phyloP scores from a whole-genome alignment of 2,888 invertebrate genomes.

The Melanchra persicariae region DNA sequence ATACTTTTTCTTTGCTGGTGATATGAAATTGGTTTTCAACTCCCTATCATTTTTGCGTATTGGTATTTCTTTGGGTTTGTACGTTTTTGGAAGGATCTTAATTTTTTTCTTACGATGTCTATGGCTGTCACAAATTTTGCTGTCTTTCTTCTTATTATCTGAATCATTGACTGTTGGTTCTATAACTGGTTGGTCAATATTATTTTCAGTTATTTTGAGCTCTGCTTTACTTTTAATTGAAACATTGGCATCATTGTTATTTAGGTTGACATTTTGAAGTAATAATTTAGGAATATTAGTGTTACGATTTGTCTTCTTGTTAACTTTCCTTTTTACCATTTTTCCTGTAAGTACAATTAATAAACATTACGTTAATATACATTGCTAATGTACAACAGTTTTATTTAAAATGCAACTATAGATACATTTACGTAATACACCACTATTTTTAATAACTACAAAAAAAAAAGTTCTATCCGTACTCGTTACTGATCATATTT shows the following conservation, averaged over 20 bases:
- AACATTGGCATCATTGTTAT: conserved; percentile 8
- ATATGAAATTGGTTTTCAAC: neutral
- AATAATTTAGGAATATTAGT: conserved; percentile 20
- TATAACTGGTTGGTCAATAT: neutral
- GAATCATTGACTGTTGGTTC: neutral
- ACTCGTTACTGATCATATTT: no score
- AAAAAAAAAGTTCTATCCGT: no score
- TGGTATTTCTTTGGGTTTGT: neutral
- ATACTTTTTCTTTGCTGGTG: conserved; percentile 49
- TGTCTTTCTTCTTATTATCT: neutral
- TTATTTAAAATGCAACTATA: neutral
- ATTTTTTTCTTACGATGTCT: neutral
- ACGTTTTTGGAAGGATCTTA: conserved; percentile 14
- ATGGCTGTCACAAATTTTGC: neutral
- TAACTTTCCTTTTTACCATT: conserved; percentile 77
- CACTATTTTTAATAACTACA: neutral
- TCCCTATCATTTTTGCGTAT: conserved; percentile 34
- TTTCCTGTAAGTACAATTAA: conserved; percentile 74
- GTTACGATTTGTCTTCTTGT: conserved; percentile 48
- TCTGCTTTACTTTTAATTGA: conserved; percentile 14
- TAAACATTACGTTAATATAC: neutral
- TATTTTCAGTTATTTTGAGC: neutral
- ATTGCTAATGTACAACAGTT: neutral
- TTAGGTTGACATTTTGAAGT: conserved; percentile 14
- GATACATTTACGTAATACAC: neutral